A percentile compares a stretch with the other conserved stretches of the same genome.
Conservation (phyloP, 2,113 vertebrate species). For the Notarius lentiginosus region DNA sequence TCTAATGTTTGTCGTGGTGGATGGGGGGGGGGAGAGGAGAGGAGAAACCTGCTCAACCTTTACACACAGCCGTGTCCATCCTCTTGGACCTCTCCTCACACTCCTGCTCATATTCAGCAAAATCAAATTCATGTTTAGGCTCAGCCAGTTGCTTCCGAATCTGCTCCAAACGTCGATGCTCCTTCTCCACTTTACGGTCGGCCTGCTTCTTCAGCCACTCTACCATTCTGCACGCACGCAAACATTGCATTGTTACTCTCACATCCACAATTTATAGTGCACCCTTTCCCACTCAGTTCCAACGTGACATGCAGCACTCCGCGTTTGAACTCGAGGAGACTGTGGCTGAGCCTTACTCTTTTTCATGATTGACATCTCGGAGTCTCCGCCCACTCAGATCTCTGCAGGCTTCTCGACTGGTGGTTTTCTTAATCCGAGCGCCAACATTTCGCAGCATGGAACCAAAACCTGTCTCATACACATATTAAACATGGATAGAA, state of each 20-base stretch:
- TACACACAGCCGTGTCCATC: slow-evolving; percentile 90
- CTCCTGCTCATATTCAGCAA: slow-evolving; percentile 82
- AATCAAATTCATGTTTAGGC: slow-evolving; percentile 83
- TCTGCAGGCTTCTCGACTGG: slow-evolving; percentile 92
- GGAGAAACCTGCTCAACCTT: slow-evolving; percentile 69
- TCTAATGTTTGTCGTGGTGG: too few relatives aligned
- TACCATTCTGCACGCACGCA: slow-evolving; percentile 80
- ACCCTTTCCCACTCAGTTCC: neutral
- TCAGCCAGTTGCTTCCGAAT: slow-evolving; percentile 86
- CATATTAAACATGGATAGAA: neutral
- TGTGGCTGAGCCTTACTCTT: slow-evolving; percentile 78
- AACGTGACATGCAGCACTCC: neutral
- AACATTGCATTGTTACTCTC: neutral
- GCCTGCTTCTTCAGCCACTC: slow-evolving; percentile 95
- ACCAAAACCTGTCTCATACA: slow-evolving; percentile 82
- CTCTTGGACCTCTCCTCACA: slow-evolving; percentile 89
- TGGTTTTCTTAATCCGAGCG: slow-evolving; percentile 98
- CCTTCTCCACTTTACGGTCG: slow-evolving; percentile 89
- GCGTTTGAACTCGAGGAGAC: neutral
- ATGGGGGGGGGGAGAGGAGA: too few relatives aligned
- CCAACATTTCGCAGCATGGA: slow-evolving; percentile 96
- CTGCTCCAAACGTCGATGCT: slow-evolving; percentile 85
- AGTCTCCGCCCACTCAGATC: slow-evolving; percentile 93
- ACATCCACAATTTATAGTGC: too few relatives aligned
- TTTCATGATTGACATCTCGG: slow-evolving; percentile 95